Evolutionary conservation across 2,113 vertebrate species (phyloP), one percentile per base, ranked within the genome.

Genomic region (Pomatostomus ruficeps): DNA sequence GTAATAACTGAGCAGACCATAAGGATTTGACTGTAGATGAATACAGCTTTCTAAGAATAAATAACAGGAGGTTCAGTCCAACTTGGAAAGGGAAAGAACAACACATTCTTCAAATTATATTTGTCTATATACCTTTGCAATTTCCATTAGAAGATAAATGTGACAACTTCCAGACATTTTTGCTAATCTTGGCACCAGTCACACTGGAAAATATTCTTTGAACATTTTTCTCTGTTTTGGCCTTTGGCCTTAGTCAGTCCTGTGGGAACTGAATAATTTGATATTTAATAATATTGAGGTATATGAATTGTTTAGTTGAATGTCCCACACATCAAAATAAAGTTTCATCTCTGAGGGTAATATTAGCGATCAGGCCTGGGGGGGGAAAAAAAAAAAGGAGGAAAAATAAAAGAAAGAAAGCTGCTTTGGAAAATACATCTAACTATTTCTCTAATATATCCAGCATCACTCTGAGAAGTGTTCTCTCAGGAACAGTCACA

Each of bases 1-100:
- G 42, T 58, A 87, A 82, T 94, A 91, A 87, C 2, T 88, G 89
- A 95, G 79, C 35, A 96, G 77, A 68, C 54, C 74, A 43, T 93
- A 91, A 93, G 71, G 71, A 89, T 93, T 94, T 96, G 85, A 85
- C 71, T 89, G 70, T 76, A 85, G 89, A 91, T 96, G 35, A 97
- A 94, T 65, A 89, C 58, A 89, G 42, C 49, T 96, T 94, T 95
- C 93, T 94, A 95, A 88, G 93, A 91, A 94, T 96, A 96, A 96
- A 89, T 92, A 93, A 49, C 74, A 91, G 65, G 65, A 89, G 28
- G 14, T 79, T 89, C 48, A 68, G 49, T 94, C 77, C 70, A 89
- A 58, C 74, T 95, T 95, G 93, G 81, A 94, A 94, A 49, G 24
- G 33, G 45, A 87, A 95, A 85, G 66, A 92, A 92, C 70, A 88